Conservation (phyloP, 1,140 invertebrate genomes). For the Bombyx mori region ASM3026992v2 NC_085117.1:14730001-14730500, state of each 20-base stretch:
- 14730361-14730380: constrained; percentile 38
- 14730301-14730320: constrained; percentile 29
- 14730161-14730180: constrained; percentile 51
- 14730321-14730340: constrained; percentile 27
- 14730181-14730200: constrained; percentile 32
- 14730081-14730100: too few species aligned
- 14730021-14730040: too few species aligned
- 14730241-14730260: constrained; percentile 37
- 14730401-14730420: constrained; percentile 46
- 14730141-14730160: constrained; percentile 29
- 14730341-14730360: constrained; percentile 38
- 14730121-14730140: constrained; percentile 36
- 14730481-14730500: constrained; percentile 46
- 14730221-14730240: constrained; percentile 34
- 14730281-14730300: constrained; percentile 45
- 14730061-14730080: too few species aligned
- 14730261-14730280: constrained; percentile 39
- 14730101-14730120: too few species aligned
- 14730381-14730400: constrained; percentile 51
- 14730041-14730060: too few species aligned
- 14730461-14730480: constrained; percentile 50
- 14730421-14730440: constrained; percentile 43
- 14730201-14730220: constrained; percentile 25
- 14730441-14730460: constrained; percentile 48
- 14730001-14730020: too few species aligned